Percentiles rank a stretch among this genome's conserved stretches.
phyloP scores from a whole-genome alignment of 2,113 vertebrate species.

The Sporophila hypoxantha region DNA sequence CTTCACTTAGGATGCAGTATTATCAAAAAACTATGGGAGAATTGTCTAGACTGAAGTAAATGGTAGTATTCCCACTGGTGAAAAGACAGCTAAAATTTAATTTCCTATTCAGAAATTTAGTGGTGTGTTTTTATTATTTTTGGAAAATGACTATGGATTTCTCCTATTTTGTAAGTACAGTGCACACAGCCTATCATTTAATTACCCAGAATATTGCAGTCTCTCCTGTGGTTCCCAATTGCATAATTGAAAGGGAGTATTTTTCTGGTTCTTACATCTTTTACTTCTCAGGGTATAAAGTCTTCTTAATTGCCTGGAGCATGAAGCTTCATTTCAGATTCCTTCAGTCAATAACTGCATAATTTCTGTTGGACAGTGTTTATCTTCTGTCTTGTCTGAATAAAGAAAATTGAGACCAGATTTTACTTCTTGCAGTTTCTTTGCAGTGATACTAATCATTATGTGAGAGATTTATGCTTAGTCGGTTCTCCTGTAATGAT shows the following conservation, averaged over 20 bases:
- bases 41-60: neutral
- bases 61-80: neutral
- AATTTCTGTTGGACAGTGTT: neutral
- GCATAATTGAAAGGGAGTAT: neutral
- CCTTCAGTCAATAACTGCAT: neutral
- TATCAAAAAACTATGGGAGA: neutral
- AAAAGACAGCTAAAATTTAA: neutral
- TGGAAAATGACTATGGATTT: neutral
- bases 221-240: neutral
- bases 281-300: neutral
- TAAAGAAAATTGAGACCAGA: neutral
- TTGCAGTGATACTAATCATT: neutral
- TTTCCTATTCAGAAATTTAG: neutral
- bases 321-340: neutral
- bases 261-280: neutral
- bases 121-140: neutral
- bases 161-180: neutral
- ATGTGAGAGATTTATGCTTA: neutral
- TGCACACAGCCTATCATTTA: neutral
- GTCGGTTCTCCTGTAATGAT: neutral
- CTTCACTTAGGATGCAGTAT: neutral
- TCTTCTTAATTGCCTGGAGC: neutral
- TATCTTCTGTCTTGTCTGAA: neutral
- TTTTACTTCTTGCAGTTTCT: neutral
- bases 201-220: neutral